phyloP scores from a whole-genome alignment of 2,888 invertebrate genomes.

The Candidula unifasciata region DNA sequence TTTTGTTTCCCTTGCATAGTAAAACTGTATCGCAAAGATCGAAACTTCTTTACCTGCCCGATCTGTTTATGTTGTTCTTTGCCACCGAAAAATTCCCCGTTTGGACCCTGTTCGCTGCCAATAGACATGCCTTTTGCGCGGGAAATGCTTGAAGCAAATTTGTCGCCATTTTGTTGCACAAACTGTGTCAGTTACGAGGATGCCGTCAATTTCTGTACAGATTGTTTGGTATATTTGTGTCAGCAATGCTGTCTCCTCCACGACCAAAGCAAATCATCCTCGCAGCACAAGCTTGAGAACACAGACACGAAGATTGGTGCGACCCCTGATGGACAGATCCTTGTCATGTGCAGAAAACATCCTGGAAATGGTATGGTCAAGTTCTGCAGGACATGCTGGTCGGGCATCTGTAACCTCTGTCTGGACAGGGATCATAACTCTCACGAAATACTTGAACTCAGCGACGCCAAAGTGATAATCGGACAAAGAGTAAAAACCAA shows the following conservation, averaged over 20 bases:
- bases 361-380: not conserved
- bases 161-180: conserved; percentile 41
- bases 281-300: not conserved
- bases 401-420: conserved; percentile 7
- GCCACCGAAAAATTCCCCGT: not conserved
- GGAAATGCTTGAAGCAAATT: not conserved
- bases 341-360: conserved; percentile 14
- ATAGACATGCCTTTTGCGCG: not conserved
- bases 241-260: not conserved
- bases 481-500: not conserved
- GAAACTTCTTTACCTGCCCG: conserved; percentile 19
- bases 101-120: not conserved
- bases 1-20: conserved; percentile 40
- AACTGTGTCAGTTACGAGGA: conserved; percentile 1
- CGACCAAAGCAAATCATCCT: not conserved
- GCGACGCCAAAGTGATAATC: not conserved
- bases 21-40: not conserved
- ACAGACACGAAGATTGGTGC: not conserved
- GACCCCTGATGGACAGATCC: not conserved
- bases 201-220: not conserved
- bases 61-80: conserved; percentile 2
- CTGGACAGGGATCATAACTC: not conserved
- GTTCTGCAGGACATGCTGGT: conserved; percentile 7
- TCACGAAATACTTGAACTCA: not conserved
- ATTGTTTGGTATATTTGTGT: conserved; percentile 37